Evolutionary conservation across 2,113 vertebrate genomes (phyloP), one percentile per base, ranked within the genome.

Genomic region (Desmodus rotundus): DNA sequence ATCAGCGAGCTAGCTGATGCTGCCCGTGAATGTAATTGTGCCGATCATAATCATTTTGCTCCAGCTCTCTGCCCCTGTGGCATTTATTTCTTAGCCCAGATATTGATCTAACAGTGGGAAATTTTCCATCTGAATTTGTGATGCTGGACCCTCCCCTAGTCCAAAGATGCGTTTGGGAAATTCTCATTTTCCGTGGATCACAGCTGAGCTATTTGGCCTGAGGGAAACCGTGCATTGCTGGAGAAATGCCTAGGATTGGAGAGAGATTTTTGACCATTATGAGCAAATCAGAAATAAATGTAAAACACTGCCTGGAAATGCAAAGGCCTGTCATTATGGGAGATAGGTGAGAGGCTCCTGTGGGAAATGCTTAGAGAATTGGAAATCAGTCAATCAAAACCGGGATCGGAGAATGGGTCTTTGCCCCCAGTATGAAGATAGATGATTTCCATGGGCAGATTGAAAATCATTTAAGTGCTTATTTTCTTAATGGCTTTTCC

Each of bases 231-330:
- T 87, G 96, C 96, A 65, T 95, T 87, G 95, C 95, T 95, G 86
- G 95, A 96, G 96, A 97, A 97, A 96, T 86, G 95, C 91, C 96
- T 96, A 58, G 96, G 95, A 98, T 96, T 91, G 97, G 96, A 97
- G 96, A 96, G 77, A 97, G 82, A 96, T 96, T 97, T 97, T 94
- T 98, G 97, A 97, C 97, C 97, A 97, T 98, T 97, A 97, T 91
- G 96, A 98, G 93, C 96, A 98, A 98, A 97, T 98, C 96, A 17
- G 97, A 98, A 98, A 97, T 98, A 97, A 98, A 98, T 98, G 97
- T 97, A 97, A 97, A 98, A 97, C 97, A 97, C 95, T 97, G 97
- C 97, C 97, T 97, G 94, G 91, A 96, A 97, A 98, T 97, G 97
- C 96, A 96, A 96, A 97, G 97, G 82, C 96, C 96, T 96, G 95